Evolutionary conservation across 2,888 invertebrate genomes (phyloP).

Genomic region (Acanthococcus lagerstroemiae): DNA sequence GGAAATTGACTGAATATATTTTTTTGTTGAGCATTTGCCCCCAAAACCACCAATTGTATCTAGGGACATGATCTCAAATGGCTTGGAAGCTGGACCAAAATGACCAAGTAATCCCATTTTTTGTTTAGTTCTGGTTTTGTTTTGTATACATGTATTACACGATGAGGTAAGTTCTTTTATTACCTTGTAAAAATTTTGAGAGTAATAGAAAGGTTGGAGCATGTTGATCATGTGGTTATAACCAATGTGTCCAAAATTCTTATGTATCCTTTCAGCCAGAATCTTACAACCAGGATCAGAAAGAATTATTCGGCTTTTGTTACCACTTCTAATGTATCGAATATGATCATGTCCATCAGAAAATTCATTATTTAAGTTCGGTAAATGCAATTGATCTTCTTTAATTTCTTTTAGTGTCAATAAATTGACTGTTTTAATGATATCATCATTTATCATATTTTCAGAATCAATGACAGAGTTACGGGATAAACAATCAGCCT

Average conservation of each 20-base stretch:
- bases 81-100: too few relatives aligned
- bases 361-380: not conserved
- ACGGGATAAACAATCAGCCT: slow-evolving; percentile 35
- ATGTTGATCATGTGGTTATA: not conserved
- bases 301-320: not conserved
- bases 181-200: slow-evolving; percentile 32
- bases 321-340: not conserved
- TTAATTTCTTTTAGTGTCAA: not conserved
- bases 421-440: not conserved
- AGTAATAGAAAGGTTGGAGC: not conserved
- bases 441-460: slow-evolving; percentile 24
- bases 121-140: slow-evolving; percentile 36
- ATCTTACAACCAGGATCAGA: not conserved
- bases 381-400: not conserved
- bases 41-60: slow-evolving; percentile 39
- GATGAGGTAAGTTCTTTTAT: slow-evolving; percentile 33
- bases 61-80: too few relatives aligned
- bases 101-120: slow-evolving; percentile 36
- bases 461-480: slow-evolving; percentile 34
- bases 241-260: not conserved
- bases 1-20: too few relatives aligned
- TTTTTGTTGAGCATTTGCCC: slow-evolving; percentile 37
- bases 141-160: slow-evolving; percentile 33
- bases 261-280: not conserved
- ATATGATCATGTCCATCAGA: slow-evolving; percentile 2